Evolutionary conservation across 2,888 invertebrate species (phyloP).

Genomic region (Mythimna impura): DNA sequence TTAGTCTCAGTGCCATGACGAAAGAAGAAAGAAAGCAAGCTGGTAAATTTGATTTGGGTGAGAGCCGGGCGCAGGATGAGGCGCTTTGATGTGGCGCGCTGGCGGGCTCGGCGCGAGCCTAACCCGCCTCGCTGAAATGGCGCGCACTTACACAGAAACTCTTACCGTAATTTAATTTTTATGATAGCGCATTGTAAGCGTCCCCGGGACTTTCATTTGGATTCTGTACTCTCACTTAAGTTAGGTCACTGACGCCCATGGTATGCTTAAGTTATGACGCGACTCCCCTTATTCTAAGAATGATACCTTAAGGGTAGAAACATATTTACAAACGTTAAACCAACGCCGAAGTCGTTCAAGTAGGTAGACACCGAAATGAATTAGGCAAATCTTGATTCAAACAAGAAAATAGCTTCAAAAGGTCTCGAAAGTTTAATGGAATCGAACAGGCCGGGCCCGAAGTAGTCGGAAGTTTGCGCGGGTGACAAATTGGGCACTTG

Average conservation of each 20-base stretch:
- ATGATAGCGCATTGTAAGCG: slow-evolving; percentile 89
- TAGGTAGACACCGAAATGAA: slow-evolving; percentile 79
- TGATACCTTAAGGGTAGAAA: slow-evolving; percentile 28
- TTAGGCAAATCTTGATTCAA: slow-evolving; percentile 88
- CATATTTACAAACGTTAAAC: slow-evolving; percentile 56
- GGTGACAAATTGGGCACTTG: slow-evolving; percentile 91
- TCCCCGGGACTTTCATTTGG: slow-evolving; percentile 83
- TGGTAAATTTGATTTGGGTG: slow-evolving; percentile 88
- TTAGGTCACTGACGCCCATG: slow-evolving; percentile 64
- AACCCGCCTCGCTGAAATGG: slow-evolving; percentile 80
- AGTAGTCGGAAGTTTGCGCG: slow-evolving; percentile 88
- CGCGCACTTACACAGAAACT: slow-evolving; percentile 88
- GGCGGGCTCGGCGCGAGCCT: slow-evolving; percentile 63
- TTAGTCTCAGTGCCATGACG: slow-evolving; percentile 76
- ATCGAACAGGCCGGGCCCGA: slow-evolving; percentile 86
- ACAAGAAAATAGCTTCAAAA: slow-evolving; percentile 89
- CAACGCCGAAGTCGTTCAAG: slow-evolving; percentile 59
- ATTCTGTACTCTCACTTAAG: slow-evolving; percentile 75
- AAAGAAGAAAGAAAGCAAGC: slow-evolving; percentile 87
- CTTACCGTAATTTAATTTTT: slow-evolving; percentile 90
- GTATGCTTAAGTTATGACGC: slow-evolving; percentile 29
- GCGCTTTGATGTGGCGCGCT: slow-evolving; percentile 86
- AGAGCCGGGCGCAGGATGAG: slow-evolving; percentile 80
- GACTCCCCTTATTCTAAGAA: slow-evolving; percentile 23
- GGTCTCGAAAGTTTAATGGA: slow-evolving; percentile 91